Percentiles rank a stretch among this genome's conserved stretches.
Conservation (phyloP, 2,797 vertebrate genomes). For the Megaceryle alcyon region DNA sequence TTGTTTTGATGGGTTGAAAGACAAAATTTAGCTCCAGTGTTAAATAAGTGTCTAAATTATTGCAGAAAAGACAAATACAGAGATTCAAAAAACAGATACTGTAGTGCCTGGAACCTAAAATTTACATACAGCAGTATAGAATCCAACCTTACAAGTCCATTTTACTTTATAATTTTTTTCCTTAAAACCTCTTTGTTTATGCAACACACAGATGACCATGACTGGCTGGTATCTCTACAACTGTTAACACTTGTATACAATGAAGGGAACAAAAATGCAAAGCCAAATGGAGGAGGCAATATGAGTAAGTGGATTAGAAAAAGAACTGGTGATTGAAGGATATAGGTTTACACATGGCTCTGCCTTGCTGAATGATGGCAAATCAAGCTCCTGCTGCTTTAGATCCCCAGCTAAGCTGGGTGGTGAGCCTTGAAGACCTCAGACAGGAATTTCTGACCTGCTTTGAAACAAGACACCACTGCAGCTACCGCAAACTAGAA, state of each 20-base stretch:
- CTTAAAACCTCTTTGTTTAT: background rate
- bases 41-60: background rate
- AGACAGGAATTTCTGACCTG: background rate
- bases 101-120: background rate
- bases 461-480: slow-evolving; percentile 19
- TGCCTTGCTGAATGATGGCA: slow-evolving; percentile 11
- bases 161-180: background rate
- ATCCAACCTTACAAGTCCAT: background rate
- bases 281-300: background rate
- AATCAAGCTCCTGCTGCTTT: slow-evolving; percentile 15
- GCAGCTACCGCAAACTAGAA: background rate
- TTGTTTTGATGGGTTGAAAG: background rate
- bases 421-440: background rate
- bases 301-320: slow-evolving; percentile 18
- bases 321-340: background rate
- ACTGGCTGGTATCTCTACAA: background rate
- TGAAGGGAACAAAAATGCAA: background rate
- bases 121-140: background rate
- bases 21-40: background rate
- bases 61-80: background rate
- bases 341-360: background rate
- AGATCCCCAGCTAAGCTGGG: background rate
- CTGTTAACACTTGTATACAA: background rate
- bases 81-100: background rate
- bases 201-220: background rate